phyloP scores from a whole-genome alignment of 2,797 vertebrate species.

The Mycteria americana region DNA sequence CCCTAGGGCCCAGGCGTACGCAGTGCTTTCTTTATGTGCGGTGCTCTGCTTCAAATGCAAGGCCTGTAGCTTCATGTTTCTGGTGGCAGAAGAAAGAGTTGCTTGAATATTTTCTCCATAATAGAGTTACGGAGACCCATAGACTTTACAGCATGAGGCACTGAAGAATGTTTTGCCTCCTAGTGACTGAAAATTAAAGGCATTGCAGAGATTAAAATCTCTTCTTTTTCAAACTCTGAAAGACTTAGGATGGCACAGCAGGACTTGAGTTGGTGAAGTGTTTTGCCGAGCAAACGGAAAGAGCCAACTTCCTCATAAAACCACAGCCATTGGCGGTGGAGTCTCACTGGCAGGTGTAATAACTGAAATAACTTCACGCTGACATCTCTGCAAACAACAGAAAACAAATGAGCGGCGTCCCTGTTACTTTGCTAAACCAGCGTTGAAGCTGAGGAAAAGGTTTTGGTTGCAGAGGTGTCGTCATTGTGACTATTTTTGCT shows the following conservation, averaged over 20 bases:
- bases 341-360: not conserved
- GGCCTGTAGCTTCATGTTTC: not conserved
- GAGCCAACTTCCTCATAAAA: not conserved
- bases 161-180: not conserved
- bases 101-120: not conserved
- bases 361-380: not conserved
- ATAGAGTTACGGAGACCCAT: not conserved
- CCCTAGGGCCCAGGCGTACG: not conserved
- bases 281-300: not conserved
- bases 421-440: not conserved
- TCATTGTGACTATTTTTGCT: not conserved
- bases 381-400: not conserved
- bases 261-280: not conserved
- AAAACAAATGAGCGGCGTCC: not conserved
- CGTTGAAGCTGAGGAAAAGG: accelerated
- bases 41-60: not conserved
- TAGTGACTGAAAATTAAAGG: not conserved
- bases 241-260: not conserved
- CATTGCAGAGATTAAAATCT: not conserved
- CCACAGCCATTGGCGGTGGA: not conserved
- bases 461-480: not conserved
- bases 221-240: not conserved
- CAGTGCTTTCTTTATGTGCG: accelerated
- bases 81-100: not conserved
- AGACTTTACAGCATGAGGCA: not conserved